phyloP scores from a whole-genome alignment of 2,888 invertebrate species.

The Pomacea canaliculata region DNA sequence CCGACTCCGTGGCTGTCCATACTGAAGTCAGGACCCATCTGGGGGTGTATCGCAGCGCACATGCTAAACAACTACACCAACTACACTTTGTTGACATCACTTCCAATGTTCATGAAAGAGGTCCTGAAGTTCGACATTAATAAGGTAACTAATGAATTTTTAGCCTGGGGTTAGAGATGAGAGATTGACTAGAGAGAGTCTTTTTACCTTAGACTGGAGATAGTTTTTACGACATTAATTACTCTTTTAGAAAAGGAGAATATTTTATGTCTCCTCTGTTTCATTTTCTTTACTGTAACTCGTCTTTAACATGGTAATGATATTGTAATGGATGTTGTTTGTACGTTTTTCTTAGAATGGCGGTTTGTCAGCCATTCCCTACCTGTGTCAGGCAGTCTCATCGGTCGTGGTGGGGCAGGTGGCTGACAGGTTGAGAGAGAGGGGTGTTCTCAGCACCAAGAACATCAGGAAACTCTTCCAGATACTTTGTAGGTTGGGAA shows the following conservation, averaged over 20 bases:
- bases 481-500: neutral
- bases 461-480: neutral
- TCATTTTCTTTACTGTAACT: too few relatives aligned
- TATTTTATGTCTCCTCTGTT: too few relatives aligned
- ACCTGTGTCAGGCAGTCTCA: neutral
- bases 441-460: neutral
- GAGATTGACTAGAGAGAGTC: too few relatives aligned
- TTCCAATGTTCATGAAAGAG: constrained; percentile 62
- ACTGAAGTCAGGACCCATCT: constrained; percentile 70
- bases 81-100: constrained; percentile 57
- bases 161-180: too few relatives aligned
- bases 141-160: constrained; percentile 34
- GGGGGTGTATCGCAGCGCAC: constrained; percentile 72
- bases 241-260: too few relatives aligned
- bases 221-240: too few relatives aligned
- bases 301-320: too few relatives aligned
- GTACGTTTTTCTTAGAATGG: neutral
- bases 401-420: neutral
- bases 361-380: neutral
- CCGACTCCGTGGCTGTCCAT: constrained; percentile 69
- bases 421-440: neutral
- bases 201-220: too few relatives aligned
- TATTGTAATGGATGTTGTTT: too few relatives aligned
- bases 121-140: constrained; percentile 59
- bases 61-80: constrained; percentile 71